A percentile compares a stretch with the other conserved stretches of the same genome.
Evolutionary conservation across 2,888 invertebrate species (phyloP).

Genomic region (Ligdia adustata): DNA sequence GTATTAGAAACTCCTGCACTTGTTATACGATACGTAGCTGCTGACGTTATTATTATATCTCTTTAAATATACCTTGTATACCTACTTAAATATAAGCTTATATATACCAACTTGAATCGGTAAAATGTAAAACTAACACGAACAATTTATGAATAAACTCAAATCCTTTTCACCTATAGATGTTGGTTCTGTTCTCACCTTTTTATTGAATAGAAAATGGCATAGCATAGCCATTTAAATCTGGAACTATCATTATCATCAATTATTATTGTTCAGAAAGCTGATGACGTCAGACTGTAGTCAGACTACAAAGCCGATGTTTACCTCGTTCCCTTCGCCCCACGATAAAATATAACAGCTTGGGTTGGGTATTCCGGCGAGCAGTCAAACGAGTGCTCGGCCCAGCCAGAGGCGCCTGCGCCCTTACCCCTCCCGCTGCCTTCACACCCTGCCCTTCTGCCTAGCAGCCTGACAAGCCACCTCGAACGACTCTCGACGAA

Average conservation of each 20-base stretch:
- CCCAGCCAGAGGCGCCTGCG: conserved; percentile 42
- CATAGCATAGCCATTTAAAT: background rate
- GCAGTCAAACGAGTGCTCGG: conserved; percentile 34
- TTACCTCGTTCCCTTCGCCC: conserved; percentile 56
- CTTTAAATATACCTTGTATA: no score
- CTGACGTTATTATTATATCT: no score
- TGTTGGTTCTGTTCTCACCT: no score
- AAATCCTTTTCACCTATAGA: no score
- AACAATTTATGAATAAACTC: no score
- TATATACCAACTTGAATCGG: no score
- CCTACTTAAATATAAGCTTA: no score
- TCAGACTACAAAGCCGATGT: conserved; percentile 56
- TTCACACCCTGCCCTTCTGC: conserved; percentile 36
- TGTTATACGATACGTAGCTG: no score
- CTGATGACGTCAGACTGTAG: conserved; percentile 67
- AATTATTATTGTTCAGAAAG: conserved; percentile 70
- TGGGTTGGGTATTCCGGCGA: conserved; percentile 43
- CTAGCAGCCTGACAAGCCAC: conserved; percentile 49
- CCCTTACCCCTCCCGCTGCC: conserved; percentile 40
- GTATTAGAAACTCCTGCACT: no score
- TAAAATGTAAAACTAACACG: no score
- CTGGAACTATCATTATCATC: background rate
- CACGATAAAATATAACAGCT: conserved; percentile 42
- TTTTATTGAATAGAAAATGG: no score
- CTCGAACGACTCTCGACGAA: conserved; percentile 42